These are phyloP conservation scores for Loripinus fragilis DNA, from an alignment of 2,888 invertebrate species.

Conservation along the genomic window DNA sequence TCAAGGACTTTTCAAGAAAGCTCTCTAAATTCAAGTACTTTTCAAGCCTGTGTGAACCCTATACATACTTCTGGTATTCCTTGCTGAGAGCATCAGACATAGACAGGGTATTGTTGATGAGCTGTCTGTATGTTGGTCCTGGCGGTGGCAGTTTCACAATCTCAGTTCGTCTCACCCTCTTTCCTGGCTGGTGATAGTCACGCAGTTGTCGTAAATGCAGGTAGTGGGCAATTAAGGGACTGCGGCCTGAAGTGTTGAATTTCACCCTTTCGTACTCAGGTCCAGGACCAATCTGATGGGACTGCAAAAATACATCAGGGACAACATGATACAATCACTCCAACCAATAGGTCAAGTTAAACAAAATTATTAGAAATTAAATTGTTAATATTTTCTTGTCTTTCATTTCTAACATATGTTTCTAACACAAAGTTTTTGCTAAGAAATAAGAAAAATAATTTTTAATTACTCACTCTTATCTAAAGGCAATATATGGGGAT, in stretches of 20 bases:
- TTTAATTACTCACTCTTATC: too few relatives aligned
- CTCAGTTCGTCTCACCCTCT: constrained; percentile 78
- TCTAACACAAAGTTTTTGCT: too few relatives aligned
- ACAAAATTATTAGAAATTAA: too few relatives aligned
- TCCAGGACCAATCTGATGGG: constrained; percentile 80
- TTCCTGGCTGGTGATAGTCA: constrained; percentile 72
- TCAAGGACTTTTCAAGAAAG: too few relatives aligned
- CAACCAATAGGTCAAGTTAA: too few relatives aligned
- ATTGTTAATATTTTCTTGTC: too few relatives aligned
- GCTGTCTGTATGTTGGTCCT: constrained; percentile 75
- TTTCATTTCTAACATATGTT: too few relatives aligned
- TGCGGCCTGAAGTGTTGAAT: constrained; percentile 81
- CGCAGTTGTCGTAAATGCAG: constrained; percentile 78
- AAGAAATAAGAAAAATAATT: too few relatives aligned
- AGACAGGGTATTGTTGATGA: constrained; percentile 71
- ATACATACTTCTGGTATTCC: constrained; percentile 75
- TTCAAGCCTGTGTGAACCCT: too few relatives aligned
- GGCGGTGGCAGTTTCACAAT: constrained; percentile 74
- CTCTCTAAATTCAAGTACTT: too few relatives aligned
- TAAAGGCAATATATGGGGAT: too few relatives aligned
- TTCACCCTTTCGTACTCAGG: constrained; percentile 79
- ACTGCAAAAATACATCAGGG: constrained; percentile 62
- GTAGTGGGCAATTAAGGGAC: constrained; percentile 82
- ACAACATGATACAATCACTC: too few relatives aligned
- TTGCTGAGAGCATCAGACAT: constrained; percentile 73